Evolutionary conservation across 2,797 vertebrate genomes (phyloP).

Genomic region (Brachyalestes nurse): DNA sequence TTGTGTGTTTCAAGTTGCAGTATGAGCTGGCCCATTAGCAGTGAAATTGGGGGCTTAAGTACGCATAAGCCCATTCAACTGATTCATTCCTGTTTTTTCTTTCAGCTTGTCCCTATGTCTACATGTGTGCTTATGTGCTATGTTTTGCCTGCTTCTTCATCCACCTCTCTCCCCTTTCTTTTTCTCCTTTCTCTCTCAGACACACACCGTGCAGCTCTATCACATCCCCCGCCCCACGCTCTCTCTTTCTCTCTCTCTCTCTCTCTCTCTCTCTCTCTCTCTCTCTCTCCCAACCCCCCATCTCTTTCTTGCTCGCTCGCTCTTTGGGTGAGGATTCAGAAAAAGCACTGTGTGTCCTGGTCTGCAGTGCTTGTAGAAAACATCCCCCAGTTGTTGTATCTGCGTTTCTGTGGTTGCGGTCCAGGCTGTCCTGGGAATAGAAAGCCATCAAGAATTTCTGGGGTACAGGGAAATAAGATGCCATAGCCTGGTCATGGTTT

Average conservation of each 20-base stretch:
- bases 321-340: constrained; percentile 74
- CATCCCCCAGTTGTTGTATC: constrained; percentile 55
- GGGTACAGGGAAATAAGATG: constrained; percentile 48
- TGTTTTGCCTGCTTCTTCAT: constrained; percentile 61
- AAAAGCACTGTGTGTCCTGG: constrained; percentile 64
- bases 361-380: constrained; percentile 58
- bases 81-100: constrained; percentile 64
- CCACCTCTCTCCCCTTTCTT: constrained; percentile 46
- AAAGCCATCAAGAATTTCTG: constrained; percentile 61
- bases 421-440: constrained; percentile 61
- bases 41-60: constrained; percentile 63
- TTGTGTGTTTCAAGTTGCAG: constrained; percentile 68
- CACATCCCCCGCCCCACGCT: constrained; percentile 62
- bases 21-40: constrained; percentile 57
- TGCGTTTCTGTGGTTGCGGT: constrained; percentile 34
- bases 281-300: constrained; percentile 48
- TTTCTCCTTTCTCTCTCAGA: constrained; percentile 66
- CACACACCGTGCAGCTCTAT: constrained; percentile 58
- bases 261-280: constrained; percentile 38
- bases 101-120: constrained; percentile 72
- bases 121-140: constrained; percentile 66
- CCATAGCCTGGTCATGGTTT: constrained; percentile 39
- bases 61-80: constrained; percentile 43
- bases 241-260: constrained; percentile 58
- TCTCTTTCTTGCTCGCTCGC: constrained; percentile 47